phyloP scores from a whole-genome alignment of 2,113 vertebrate species.

The Pongo pygmaeus region DNA sequence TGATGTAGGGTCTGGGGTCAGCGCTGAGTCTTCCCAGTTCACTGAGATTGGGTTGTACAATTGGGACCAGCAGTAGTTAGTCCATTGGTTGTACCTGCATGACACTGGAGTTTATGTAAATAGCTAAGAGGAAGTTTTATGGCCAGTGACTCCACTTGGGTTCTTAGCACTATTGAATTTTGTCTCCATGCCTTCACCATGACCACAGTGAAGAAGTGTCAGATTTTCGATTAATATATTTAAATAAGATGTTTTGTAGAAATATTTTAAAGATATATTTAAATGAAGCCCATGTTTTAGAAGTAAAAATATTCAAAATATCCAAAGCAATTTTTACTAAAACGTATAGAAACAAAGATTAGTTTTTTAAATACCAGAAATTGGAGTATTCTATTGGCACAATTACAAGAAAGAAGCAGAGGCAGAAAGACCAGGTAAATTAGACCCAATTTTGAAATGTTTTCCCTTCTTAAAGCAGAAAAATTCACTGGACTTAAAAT shows the following conservation, averaged over 20 bases:
- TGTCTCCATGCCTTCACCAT: neutral
- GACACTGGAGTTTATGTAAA: neutral
- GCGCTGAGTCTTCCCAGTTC: neutral
- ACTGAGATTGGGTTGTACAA: neutral
- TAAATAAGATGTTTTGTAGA: neutral
- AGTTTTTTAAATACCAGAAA: neutral
- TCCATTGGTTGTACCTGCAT: neutral
- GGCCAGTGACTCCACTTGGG: neutral
- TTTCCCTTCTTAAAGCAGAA: neutral
- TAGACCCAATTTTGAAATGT: neutral
- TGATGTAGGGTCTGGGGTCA: neutral
- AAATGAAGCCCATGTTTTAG: neutral
- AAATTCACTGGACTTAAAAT: conserved; percentile 31
- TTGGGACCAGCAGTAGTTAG: neutral
- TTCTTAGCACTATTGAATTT: neutral
- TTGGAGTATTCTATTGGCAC: neutral
- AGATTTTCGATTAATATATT: neutral
- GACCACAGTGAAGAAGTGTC: neutral
- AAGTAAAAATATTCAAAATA: neutral
- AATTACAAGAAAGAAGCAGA: neutral
- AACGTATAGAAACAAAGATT: neutral
- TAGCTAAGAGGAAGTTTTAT: neutral
- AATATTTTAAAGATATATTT: neutral
- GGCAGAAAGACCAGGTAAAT: neutral
- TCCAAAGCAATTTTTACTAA: neutral